phyloP scores from a whole-genome alignment of 2,797 vertebrate species.

The Serranus cabrilla region DNA sequence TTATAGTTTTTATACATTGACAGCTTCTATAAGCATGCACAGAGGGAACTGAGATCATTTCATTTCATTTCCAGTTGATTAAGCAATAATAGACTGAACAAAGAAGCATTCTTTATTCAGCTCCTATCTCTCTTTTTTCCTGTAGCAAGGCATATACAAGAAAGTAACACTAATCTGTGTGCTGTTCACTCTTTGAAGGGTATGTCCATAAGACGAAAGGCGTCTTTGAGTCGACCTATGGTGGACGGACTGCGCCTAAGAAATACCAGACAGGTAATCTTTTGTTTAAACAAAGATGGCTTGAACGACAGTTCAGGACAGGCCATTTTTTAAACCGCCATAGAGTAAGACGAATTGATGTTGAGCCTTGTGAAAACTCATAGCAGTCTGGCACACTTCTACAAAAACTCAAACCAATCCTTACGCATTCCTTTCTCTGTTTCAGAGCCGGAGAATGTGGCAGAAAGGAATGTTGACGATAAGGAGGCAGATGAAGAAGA shows the following conservation, averaged over 20 bases:
- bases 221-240: too few species aligned
- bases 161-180: neutral
- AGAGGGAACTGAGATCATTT: too few species aligned
- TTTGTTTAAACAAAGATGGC: too few species aligned
- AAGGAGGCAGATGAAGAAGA: too few species aligned
- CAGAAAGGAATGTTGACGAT: neutral
- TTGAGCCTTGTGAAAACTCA: neutral
- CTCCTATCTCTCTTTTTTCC: neutral
- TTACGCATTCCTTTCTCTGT: constrained; percentile 2
- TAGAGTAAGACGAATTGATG: neutral
- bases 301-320: too few species aligned
- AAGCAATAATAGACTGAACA: neutral
- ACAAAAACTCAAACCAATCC: neutral
- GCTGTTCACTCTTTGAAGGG: constrained; percentile 7
- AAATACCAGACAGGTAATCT: too few species aligned
- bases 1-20: too few species aligned
- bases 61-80: neutral
- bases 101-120: neutral
- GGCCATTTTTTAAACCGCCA: neutral
- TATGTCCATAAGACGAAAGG: too few species aligned
- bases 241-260: too few species aligned
- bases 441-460: constrained; percentile 29
- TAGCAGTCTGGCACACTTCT: neutral
- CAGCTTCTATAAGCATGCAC: too few species aligned
- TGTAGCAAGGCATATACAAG: neutral